Base-by-base conservation (phyloP, 2,888 invertebrate species). In the Spilosoma lubricipeda region DNA sequence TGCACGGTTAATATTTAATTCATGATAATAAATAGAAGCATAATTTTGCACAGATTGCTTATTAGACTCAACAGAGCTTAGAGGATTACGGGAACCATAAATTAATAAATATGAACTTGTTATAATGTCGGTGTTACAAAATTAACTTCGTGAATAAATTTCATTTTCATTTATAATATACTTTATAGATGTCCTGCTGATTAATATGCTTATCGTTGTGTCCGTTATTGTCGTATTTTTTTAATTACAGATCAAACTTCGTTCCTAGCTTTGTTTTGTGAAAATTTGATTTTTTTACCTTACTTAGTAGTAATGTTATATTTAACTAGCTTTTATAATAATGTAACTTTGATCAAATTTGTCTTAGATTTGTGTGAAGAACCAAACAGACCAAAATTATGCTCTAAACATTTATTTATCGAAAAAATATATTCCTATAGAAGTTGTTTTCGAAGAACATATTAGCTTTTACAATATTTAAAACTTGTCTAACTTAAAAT, bases 61-160 rank as follows among this genome's bases (percentile, higher is more conserved):
- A 77, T 79, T 67, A 76, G 15, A 67, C 68, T 75, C 39, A 70
- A 65, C 64, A 33, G 52, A 64, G 72, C 74, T 79, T 73, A 78
- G 48, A 71, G 74, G 73, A 75, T 77, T 74, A 78, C 39, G 52
- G 36, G 56, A 63, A 67, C 71, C 76, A 74, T 82, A 79, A 79
- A 81, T 79, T 67, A 78, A 75, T 76, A 74, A 80, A 76, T 75
- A 80, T 76, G 73, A 78, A 82, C 59, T 74, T 76, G 71, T 64
- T 75, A 76, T 65, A 56, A 72, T 80, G 78, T 72, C 73, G 68
- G 80, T 77, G 73, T 71, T 64, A 56, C 15, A 73, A 48, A 73
- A 75, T 82, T 74, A 80, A 74, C 77, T 65, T 27, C 15, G 20
- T 63, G 23, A 71, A 63, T 59, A 67, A 76, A 73, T 72, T 78